phyloP scores from a whole-genome alignment of 2,888 invertebrate genomes.

The Ernsta delagoae region DNA sequence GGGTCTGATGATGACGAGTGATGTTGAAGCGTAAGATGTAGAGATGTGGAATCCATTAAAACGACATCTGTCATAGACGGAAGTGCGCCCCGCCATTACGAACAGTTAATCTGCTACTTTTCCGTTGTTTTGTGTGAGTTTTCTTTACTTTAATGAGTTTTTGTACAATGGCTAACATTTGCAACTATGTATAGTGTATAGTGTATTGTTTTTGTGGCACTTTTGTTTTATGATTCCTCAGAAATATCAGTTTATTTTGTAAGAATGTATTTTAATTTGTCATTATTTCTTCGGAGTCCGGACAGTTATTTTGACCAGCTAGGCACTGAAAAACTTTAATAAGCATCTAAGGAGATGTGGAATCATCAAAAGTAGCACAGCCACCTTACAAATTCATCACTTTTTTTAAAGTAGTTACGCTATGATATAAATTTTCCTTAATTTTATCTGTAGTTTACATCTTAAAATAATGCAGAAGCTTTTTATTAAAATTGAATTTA shows the following conservation, averaged over 20 bases:
- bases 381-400: too few species aligned
- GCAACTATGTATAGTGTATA: too few species aligned
- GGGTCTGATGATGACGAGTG: not conserved
- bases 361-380: too few species aligned
- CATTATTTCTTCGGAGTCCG: too few species aligned
- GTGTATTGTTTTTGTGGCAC: not conserved
- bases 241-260: not conserved
- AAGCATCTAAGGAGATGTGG: too few species aligned
- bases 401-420: too few species aligned
- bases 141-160: conserved; percentile 11
- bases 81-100: conserved; percentile 19
- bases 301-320: too few species aligned
- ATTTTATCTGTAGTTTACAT: too few species aligned
- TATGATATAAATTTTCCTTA: too few species aligned
- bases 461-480: not conserved
- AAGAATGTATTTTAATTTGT: too few species aligned
- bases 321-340: too few species aligned
- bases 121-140: conserved; percentile 18
- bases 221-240: not conserved
- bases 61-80: conserved; percentile 28
- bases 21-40: conserved; percentile 12
- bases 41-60: conserved; percentile 27
- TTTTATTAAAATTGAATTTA: too few species aligned
- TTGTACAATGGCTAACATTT: not conserved
- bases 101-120: conserved; percentile 13